Evolutionary conservation across 2,113 vertebrate genomes (phyloP).

Genomic region (Ailurus styani): DNA sequence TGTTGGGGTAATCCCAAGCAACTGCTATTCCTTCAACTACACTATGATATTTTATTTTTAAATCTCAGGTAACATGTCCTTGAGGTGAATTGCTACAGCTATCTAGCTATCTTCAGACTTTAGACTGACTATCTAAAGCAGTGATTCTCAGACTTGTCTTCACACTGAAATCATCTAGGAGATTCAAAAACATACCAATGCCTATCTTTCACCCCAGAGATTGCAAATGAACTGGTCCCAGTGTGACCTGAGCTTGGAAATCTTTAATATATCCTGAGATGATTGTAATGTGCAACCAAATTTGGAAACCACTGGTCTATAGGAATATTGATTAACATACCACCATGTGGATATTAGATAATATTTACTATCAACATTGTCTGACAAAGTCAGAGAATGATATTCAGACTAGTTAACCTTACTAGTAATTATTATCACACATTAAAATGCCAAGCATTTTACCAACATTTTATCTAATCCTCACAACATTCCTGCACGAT

Average conservation of each 20-base stretch:
- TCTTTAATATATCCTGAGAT: neutral
- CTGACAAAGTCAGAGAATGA: neutral
- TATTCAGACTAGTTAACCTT: neutral
- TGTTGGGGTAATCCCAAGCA: neutral
- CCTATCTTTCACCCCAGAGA: neutral
- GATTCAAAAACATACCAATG: neutral
- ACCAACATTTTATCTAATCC: neutral
- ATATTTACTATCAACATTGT: neutral
- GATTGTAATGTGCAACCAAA: neutral
- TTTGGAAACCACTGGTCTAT: neutral
- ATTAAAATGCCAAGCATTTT: neutral
- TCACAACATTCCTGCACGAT: neutral
- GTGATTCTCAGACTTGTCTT: neutral
- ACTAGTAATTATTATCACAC: neutral
- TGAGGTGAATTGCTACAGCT: neutral
- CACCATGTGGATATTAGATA: neutral
- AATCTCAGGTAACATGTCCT: neutral
- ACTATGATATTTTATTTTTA: neutral
- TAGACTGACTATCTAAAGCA: neutral
- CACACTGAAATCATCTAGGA: neutral
- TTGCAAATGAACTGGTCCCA: neutral
- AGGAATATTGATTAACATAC: neutral
- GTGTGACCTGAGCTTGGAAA: neutral
- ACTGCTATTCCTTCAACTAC: neutral
- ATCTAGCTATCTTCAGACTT: neutral